Evolutionary conservation across 37 sponge, comb jelly and placozoan genomes (phyloP).

Genomic region (Axinella damicornis): DNA sequence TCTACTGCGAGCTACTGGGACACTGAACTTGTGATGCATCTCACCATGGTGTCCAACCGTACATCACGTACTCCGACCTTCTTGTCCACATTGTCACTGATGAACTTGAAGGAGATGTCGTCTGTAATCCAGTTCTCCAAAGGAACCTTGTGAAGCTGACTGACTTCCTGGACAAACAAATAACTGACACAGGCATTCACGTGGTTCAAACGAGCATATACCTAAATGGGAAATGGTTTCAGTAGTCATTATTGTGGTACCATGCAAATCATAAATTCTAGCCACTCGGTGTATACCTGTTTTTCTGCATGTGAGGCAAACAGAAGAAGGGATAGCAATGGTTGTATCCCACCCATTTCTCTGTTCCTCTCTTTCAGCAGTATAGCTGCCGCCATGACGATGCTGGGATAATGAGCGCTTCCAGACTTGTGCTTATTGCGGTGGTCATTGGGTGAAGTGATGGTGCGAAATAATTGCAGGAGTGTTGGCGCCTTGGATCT

Average conservation of each 20-base stretch:
- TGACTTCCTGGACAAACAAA: background rate
- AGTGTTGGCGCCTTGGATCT: conserved; percentile 1
- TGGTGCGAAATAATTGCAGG: background rate
- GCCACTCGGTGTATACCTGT: too few relatives aligned
- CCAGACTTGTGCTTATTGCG: background rate
- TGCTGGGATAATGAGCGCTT: conserved; percentile 7
- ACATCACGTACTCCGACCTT: conserved; percentile 1
- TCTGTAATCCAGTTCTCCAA: conserved; percentile 42
- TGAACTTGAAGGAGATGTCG: conserved; percentile 12
- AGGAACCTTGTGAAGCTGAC: conserved; percentile 8
- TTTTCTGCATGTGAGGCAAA: conserved; percentile 4
- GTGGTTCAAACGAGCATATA: conserved; percentile 2
- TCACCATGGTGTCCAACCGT: background rate
- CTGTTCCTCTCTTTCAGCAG: conserved; percentile 23
- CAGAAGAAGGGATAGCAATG: background rate
- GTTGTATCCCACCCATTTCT: background rate
- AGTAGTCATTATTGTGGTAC: too few relatives aligned
- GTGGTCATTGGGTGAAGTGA: background rate
- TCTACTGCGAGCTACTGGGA: background rate
- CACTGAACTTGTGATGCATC: background rate
- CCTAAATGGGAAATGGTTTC: background rate
- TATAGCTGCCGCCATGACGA: conserved; percentile 2
- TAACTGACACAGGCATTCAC: conserved; percentile 18
- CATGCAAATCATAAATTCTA: too few relatives aligned
- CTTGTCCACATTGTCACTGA: conserved; percentile 23